Evolutionary conservation across 2,888 invertebrate species (phyloP).

Genomic region (Abrostola tripartita): DNA sequence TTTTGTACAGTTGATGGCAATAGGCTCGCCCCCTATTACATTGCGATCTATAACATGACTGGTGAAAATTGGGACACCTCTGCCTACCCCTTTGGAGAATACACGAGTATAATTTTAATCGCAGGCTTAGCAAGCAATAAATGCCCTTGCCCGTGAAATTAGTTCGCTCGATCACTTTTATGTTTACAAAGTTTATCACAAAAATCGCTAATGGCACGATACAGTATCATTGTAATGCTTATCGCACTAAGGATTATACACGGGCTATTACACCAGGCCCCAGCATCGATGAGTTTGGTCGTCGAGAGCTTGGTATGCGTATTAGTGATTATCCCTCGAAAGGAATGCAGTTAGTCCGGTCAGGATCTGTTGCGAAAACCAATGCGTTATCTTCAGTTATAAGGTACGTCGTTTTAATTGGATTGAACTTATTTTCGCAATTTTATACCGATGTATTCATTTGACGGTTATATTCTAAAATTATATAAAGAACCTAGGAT

Average conservation of each 20-base stretch:
- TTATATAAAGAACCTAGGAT: too few relatives aligned
- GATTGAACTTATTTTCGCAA: neutral
- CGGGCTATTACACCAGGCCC: conserved; percentile 34
- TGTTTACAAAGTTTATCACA: conserved; percentile 76
- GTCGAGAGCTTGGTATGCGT: conserved; percentile 10
- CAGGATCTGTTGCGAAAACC: conserved; percentile 55
- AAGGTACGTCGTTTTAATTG: conserved; percentile 57
- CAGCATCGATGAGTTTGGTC: conserved; percentile 29
- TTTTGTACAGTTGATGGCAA: too few relatives aligned
- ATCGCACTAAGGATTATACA: conserved; percentile 60
- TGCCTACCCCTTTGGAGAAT: too few relatives aligned
- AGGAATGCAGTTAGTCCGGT: conserved; percentile 57
- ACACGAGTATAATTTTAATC: too few relatives aligned
- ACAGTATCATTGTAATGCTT: conserved; percentile 73
- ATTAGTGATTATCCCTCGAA: conserved; percentile 21
- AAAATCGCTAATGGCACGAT: conserved; percentile 76
- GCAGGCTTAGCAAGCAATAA: conserved; percentile 25
- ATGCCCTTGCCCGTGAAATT: conserved; percentile 76
- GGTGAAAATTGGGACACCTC: too few relatives aligned
- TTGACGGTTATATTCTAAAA: too few relatives aligned
- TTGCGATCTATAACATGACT: too few relatives aligned
- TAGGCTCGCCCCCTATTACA: too few relatives aligned
- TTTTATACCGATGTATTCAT: too few relatives aligned
- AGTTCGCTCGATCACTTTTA: conserved; percentile 69
- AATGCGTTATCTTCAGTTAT: conserved; percentile 55